phyloP scores from a whole-genome alignment of 2,888 invertebrate species.

The Tenthredo scrophulariae region DNA sequence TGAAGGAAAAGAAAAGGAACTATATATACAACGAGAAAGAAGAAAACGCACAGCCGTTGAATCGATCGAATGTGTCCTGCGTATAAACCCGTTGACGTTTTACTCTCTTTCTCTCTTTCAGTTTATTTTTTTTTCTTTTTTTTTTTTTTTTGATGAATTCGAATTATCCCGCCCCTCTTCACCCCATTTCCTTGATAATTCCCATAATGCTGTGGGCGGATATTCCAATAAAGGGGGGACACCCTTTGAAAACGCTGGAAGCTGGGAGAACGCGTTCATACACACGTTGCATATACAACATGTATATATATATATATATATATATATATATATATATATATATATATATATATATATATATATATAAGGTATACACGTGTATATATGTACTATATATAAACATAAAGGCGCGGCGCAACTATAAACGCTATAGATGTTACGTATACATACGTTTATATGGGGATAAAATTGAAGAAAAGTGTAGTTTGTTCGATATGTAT shows the following conservation, averaged over 20 bases:
- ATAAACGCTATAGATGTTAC: no score
- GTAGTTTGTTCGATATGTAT: not conserved
- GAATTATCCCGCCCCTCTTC: conserved; percentile 62
- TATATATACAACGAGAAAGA: not conserved
- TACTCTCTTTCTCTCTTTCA: not conserved
- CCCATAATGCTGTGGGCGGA: conserved; percentile 78
- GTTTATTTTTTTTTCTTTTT: not conserved
- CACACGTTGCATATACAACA: not conserved
- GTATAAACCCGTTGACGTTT: not conserved
- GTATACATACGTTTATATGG: not conserved
- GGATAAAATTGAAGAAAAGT: not conserved
- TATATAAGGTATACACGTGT: no score
- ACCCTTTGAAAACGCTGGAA: conserved; percentile 51
- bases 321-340: not conserved
- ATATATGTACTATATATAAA: no score
- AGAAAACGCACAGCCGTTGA: not conserved
- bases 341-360: no score
- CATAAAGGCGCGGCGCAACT: no score
- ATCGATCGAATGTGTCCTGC: not conserved
- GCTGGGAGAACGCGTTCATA: conserved; percentile 41
- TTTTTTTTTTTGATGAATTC: conserved; percentile 62
- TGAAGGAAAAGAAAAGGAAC: not conserved
- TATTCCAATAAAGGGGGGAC: conserved; percentile 77
- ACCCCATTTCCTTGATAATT: conserved; percentile 77
- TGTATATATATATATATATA: not conserved